These are phyloP conservation scores for Formica exsecta DNA, from an alignment of 1,140 invertebrate species.

Conservation along the genomic window DNA sequence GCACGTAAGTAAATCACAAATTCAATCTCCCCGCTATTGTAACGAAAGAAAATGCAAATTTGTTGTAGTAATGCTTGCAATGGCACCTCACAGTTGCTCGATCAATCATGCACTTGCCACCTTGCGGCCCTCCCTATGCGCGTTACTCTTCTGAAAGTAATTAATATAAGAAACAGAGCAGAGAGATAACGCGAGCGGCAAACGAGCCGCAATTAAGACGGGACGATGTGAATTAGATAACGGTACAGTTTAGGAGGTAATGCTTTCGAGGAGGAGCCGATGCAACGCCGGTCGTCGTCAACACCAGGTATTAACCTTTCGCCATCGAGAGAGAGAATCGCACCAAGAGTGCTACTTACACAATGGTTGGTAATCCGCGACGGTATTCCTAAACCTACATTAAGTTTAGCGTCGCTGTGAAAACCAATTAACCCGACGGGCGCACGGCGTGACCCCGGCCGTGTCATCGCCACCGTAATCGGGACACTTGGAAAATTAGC, in stretches of 20 bases:
- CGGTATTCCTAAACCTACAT: slow-evolving; percentile 29
- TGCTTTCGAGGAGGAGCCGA: background rate
- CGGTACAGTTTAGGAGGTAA: background rate
- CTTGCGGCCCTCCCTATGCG: slow-evolving; percentile 26
- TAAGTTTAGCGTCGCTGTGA: slow-evolving; percentile 46
- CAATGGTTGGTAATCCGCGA: slow-evolving; percentile 29
- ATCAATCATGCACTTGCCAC: slow-evolving; percentile 58
- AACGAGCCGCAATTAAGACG: slow-evolving; percentile 64
- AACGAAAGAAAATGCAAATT: slow-evolving; percentile 60
- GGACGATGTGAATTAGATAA: slow-evolving; percentile 46
- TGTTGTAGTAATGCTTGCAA: slow-evolving; percentile 40
- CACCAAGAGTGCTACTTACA: slow-evolving; percentile 27
- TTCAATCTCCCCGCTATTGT: slow-evolving; percentile 35
- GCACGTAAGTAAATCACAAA: slow-evolving; percentile 56
- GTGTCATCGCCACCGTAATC: slow-evolving; percentile 66
- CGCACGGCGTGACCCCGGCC: slow-evolving; percentile 18
- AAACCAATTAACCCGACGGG: slow-evolving; percentile 71
- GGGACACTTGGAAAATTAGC: slow-evolving; percentile 74
- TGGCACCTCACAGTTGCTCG: slow-evolving; percentile 47
- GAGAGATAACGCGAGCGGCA: slow-evolving; percentile 41
- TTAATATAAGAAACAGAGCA: slow-evolving; percentile 62
- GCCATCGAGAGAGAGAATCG: slow-evolving; percentile 9
- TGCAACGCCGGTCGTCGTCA: background rate
- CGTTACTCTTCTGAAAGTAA: slow-evolving; percentile 56
- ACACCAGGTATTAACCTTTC: slow-evolving; percentile 27